Percentiles rank a stretch among this genome's conserved stretches.
Conservation (phyloP, 1,140 invertebrate genomes). For the fruit fly (Drosophila melanogaster) region Release_6_plus_ISO1_MT NT_033779.5:9742501-9743000, state of each 20-base stretch:
- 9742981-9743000: slow-evolving; percentile 79
- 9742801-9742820: neutral
- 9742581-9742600: slow-evolving; percentile 41
- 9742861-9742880: slow-evolving; percentile 73
- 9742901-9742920: slow-evolving; percentile 80
- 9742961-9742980: slow-evolving; percentile 68
- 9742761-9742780: slow-evolving; percentile 35
- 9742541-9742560: slow-evolving; percentile 54
- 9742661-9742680: slow-evolving; percentile 62
- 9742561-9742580: slow-evolving; percentile 68
- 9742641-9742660: slow-evolving; percentile 56
- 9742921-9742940: slow-evolving; percentile 67
- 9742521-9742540: slow-evolving; percentile 77
- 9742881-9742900: slow-evolving; percentile 82
- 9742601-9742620: slow-evolving; percentile 56
- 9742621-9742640: slow-evolving; percentile 76
- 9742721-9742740: slow-evolving; percentile 36
- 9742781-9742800: slow-evolving; percentile 36
- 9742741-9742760: slow-evolving; percentile 4
- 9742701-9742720: slow-evolving; percentile 44
- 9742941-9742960: slow-evolving; percentile 9
- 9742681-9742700: slow-evolving; percentile 49
- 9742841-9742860: slow-evolving; percentile 55
- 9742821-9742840: slow-evolving; percentile 47
- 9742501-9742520: slow-evolving; percentile 74